Evolutionary conservation across 2,113 vertebrate genomes (phyloP), one percentile per base, ranked within the genome.

Genomic region (Corythoichthys intestinalis): DNA sequence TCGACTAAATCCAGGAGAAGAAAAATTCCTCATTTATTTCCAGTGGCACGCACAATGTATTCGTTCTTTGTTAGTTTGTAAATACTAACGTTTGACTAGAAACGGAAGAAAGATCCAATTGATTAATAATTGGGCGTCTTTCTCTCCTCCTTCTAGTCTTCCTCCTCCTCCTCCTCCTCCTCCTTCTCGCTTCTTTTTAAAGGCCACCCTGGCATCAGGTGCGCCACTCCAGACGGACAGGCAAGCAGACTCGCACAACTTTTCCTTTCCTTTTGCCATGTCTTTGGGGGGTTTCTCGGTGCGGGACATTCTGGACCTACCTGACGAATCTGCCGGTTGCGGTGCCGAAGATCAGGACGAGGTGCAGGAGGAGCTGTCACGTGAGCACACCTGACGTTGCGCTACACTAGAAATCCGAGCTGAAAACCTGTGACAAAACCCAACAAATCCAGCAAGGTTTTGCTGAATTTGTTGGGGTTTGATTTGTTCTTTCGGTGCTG

Each of bases 301-400:
- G 76, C 93, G 94, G 86, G 95, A 98, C 89, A 95, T 98, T 85
- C 87, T 98, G 90, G 93, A 95, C 69, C 92, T 96, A 47, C 94
- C 94, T 11, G 93, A 94, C 75, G 92, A 28, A 28, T 28, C 92
- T 63, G 91, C 91, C 60, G 93, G 91, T 49, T 93, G 93, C n/a
- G 82, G 90, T 47, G 91, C 88, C 46, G 94, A 85, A 48, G 89
- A 93, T 28, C 88, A 91, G 0, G 94, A 94, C 20, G 20, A 28
- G 20, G 20, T 28, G 20, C 20, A 28, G 20, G 20, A 28, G 20
- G 20, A 93, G 69, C 93, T 94, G 77, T 94, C 93, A 77, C 70
- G 94, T 96, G 85, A 94, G 95, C 91, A 48, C 2, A 10, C 17
- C 13, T 6, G 58, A 6, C 20, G 20, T 28, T 28, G 20, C 20